Base-by-base conservation (phyloP, 2,797 vertebrate genomes). In the Sparidentex hasta region DNA sequence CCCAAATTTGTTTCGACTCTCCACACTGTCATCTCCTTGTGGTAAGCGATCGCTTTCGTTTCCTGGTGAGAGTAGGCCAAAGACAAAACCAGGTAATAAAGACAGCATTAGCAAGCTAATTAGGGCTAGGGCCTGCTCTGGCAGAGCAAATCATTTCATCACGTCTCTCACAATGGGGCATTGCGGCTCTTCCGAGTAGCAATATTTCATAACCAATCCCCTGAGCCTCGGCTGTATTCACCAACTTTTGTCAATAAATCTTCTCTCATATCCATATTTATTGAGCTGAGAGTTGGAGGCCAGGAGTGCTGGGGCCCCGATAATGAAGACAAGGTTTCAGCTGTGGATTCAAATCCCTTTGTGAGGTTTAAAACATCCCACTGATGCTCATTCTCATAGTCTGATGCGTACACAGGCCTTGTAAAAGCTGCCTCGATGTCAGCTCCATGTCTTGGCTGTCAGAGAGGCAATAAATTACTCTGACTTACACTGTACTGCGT, bases 241-340 rank as follows among this genome's bases (percentile, higher is more conserved):
- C 83, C 91, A 93, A 93, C 85, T 94, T 93, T 92, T 81, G 81
- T 92, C 90, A 78, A 89, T 95, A 94, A 95, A 95, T 95, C 92
- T 93, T 84, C 54, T 80, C 89, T 93, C 92, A 94, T 95, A 95
- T 94, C 92, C 92, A 95, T 95, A 94, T 95, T 95, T 94, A 95
- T 92, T 93, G 90, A 92, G 85, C 85, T 82, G 91, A 92, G 91
- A 88, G 88, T 88, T 88, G 82, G 88, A 88, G 85, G 82, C 84
- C 80, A 83, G 78, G 78, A 88, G 90, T 80, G 84, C 81, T 51
- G 76, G 68, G 82, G 58, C 73, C 38, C 41, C 74, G 78, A 88
- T 94, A 93, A 94, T 92, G 84, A 94, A 94, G 86, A 84, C 74
- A 81, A 29, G 80, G 82, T 88, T 88, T 91, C 87, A 75, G 74